These are phyloP conservation scores for Colius striatus DNA, from an alignment of 2,113 vertebrate genomes.

Conservation along the genomic window DNA sequence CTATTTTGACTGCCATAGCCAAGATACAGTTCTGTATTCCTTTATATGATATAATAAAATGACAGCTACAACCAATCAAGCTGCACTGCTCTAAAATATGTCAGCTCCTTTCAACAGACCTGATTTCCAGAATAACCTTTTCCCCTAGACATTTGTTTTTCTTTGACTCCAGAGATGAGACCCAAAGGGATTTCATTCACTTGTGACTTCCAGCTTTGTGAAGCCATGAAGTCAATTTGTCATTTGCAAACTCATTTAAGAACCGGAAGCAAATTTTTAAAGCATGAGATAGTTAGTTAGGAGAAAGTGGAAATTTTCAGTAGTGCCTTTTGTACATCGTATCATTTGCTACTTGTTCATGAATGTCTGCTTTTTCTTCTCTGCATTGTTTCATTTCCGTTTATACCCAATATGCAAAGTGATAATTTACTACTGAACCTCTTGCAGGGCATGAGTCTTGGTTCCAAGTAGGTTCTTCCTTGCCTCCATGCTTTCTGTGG, in stretches of 20 bases:
- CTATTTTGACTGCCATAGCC: constrained; percentile 10
- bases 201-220: neutral
- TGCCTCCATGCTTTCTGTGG: neutral
- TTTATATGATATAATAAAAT: constrained; percentile 6
- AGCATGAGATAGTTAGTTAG: neutral
- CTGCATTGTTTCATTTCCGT: neutral
- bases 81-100: neutral
- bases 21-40: neutral
- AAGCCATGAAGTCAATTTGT: neutral
- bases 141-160: constrained; percentile 51
- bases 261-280: neutral
- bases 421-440: neutral
- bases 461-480: neutral
- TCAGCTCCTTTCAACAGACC: constrained; percentile 53
- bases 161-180: constrained; percentile 26
- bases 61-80: constrained; percentile 48
- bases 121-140: constrained; percentile 60
- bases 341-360: neutral
- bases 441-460: neutral
- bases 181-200: constrained; percentile 14
- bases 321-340: neutral
- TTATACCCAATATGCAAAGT: neutral
- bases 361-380: neutral
- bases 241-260: neutral
- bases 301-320: neutral